Conservation (phyloP, 2,888 invertebrate species). For the Neoscelio sp. region DNA sequence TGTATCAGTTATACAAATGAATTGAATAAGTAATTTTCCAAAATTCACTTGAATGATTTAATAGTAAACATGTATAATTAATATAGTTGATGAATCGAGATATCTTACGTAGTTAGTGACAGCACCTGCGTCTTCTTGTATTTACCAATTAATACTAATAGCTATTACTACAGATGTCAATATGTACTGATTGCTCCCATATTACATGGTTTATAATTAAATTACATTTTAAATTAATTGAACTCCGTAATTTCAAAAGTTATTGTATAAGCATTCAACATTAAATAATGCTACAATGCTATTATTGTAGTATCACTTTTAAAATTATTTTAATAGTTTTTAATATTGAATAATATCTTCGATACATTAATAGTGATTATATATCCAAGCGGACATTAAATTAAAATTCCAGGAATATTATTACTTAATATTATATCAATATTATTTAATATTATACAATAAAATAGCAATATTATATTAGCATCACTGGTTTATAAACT, state of each 20-base stretch:
- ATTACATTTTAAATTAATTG: neutral
- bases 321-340: no score
- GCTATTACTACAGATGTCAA: conserved; percentile 9
- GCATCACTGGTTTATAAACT: no score
- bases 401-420: no score
- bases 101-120: conserved; percentile 9
- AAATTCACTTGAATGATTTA: neutral
- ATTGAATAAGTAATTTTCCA: neutral
- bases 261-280: no score
- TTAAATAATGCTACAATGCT: no score
- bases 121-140: conserved; percentile 25
- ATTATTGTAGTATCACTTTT: no score
- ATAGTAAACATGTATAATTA: conserved; percentile 10
- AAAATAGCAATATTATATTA: no score
- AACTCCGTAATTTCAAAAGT: neutral
- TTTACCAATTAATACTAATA: conserved; percentile 23
- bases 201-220: neutral
- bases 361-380: no score
- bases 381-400: no score
- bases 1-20: neutral
- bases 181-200: conserved; percentile 1
- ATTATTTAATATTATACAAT: no score
- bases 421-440: no score
- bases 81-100: conserved; percentile 16
- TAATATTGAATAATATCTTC: no score